Evolutionary conservation across 23 tunicate species (phyloP), one percentile per base, ranked within the genome.

Genomic region (Trididemnum miniatum): DNA sequence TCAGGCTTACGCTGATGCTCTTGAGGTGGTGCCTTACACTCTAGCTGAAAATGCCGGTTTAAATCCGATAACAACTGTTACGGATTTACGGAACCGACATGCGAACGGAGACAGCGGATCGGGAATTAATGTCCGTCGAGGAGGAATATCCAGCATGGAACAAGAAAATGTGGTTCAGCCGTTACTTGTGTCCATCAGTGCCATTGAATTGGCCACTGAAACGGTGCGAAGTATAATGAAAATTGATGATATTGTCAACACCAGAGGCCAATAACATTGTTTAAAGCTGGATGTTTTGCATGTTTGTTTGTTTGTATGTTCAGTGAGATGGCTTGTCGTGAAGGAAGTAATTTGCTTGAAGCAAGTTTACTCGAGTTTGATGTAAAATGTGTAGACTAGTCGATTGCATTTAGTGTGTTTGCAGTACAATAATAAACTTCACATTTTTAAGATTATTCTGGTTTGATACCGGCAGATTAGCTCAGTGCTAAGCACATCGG

Each of bases 231-330:
- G 90, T 84, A 96, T 96, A 32, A 65, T 96, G 52, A 96, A 96
- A 84, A 96, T 96, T 62, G 99, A 96, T 73, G 99, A 96, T 37
- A 96, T 96, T 26, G 99, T 96, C 77, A 96, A 96, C 79, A 86
- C 90, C 15, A 73, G 59, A 39, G 79, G 79, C 9, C 57, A 40
- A 9, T 73, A 73, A 69, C n/a, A 38, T 69, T 22, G 57, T 18
- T 49, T 49, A 49, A 9, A 9, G 57, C 18, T 49, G 57, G 15
- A 49, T 49, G 57, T 49, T 49, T 49, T 49, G 15, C 18, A 49
- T 49, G n/a, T n/a, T n/a, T n/a, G n/a, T n/a, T n/a, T n/a, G n/a
- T n/a, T n/a, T n/a, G n/a, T n/a, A n/a, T n/a, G n/a, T n/a, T n/a
- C n/a, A n/a, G n/a, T n/a, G n/a, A n/a, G n/a, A n/a, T n/a, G n/a